Base-by-base conservation (phyloP, 2,113 vertebrate species). In the Microcebus murinus region DNA sequence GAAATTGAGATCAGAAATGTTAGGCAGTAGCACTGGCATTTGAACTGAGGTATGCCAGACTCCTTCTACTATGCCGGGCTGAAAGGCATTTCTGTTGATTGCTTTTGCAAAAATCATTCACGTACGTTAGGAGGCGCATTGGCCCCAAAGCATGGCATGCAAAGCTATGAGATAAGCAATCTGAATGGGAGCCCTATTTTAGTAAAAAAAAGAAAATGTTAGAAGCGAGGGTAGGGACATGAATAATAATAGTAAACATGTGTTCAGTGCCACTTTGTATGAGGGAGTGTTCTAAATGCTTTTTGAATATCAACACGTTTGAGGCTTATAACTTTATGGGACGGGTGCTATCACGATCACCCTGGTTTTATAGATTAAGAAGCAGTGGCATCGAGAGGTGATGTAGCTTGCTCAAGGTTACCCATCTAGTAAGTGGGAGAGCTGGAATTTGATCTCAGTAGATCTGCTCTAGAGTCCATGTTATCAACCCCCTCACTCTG, bases 41-140 rank as follows among this genome's bases (percentile, higher is more conserved):
- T 92, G 59, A 86, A 59, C 9, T 80, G 25, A 29, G 20, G n/a
- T 79, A 50, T 59, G n/a, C 42, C 36, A 15, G 3, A 86, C 14
- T 57, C 76, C 52, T 61, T 84, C 45, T 21, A 55, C 73, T 50
- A 36, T 63, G 36, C 39, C 42, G 71, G 65, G 25, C 36, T 63
- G 59, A 63, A 61, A 96, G 59, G 6, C 20, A 76, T 76, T 96
- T 94, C 42, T 92, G 31, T 63, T 87, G 25, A 80, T 70, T 4
- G 39, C 21, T 95, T 95, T 91, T 91, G 59, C 34, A 93, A 93
- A 95, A 93, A 50, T 57, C 31, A 92, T 59, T 90, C 34, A 34
- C 42, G 39, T 31, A 77, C 8, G 50, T 59, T 79, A 94, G 39
- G 57, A 91, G 21, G 29, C 1, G 68, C 80, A 5, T 82, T 81